phyloP scores from a whole-genome alignment of 2,888 invertebrate species.

The Napeogenes sylphis region DNA sequence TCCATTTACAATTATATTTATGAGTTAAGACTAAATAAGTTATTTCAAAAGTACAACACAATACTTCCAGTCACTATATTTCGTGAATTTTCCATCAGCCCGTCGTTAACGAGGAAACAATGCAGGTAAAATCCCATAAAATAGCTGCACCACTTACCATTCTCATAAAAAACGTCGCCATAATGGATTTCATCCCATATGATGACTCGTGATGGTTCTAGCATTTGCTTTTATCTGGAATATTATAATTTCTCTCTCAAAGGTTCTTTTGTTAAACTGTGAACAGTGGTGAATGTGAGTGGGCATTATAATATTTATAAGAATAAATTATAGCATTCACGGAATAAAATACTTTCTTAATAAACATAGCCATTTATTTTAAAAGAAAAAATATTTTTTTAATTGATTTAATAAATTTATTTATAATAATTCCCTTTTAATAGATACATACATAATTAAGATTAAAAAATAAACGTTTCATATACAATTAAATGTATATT shows the following conservation, averaged over 20 bases:
- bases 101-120: constrained; percentile 35
- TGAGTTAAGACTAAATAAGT: not conserved
- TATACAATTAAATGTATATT: too few relatives aligned
- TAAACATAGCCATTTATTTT: not conserved
- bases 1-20: too few relatives aligned
- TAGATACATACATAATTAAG: too few relatives aligned
- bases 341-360: not conserved
- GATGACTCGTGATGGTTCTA: constrained; percentile 4
- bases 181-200: constrained; percentile 21
- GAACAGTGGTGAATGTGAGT: not conserved
- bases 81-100: constrained; percentile 22
- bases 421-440: too few relatives aligned
- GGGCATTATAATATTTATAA: not conserved
- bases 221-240: constrained; percentile 6
- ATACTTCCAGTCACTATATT: constrained; percentile 15
- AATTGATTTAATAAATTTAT: too few relatives aligned
- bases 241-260: constrained; percentile 5
- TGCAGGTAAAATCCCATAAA: constrained; percentile 39
- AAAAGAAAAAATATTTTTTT: too few relatives aligned
- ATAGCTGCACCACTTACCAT: constrained; percentile 33
- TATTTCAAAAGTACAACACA: not conserved
- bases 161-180: constrained; percentile 24
- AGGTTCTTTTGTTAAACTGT: constrained; percentile 5
- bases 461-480: too few relatives aligned
- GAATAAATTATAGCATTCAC: not conserved